Percentiles rank a stretch among this genome's conserved stretches.
phyloP scores from a whole-genome alignment of 2,797 vertebrate species.

The Pangasius macronema region DNA sequence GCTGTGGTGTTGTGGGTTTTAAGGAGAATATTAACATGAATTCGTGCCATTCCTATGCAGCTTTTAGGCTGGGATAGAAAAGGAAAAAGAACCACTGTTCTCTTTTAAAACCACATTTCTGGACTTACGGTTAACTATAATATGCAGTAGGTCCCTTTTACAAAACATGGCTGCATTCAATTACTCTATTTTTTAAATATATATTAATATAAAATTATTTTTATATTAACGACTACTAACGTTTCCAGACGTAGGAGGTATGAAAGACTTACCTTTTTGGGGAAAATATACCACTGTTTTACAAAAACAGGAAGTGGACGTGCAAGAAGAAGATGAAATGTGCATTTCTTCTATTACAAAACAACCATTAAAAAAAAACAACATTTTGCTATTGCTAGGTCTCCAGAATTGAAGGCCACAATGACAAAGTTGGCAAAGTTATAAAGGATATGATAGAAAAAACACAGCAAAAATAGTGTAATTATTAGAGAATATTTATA shows the following conservation, averaged over 20 bases:
- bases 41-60: conserved; percentile 7
- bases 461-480: not conserved
- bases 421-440: not conserved
- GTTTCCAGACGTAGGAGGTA: no score
- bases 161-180: not conserved
- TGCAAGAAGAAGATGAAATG: not conserved
- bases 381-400: not conserved
- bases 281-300: not conserved
- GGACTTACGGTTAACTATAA: not conserved
- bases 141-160: not conserved
- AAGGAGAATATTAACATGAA: conserved; percentile 28
- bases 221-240: no score
- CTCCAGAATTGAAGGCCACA: not conserved
- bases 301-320: not conserved
- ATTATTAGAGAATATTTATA: not conserved
- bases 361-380: not conserved
- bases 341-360: not conserved
- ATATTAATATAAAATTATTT: no score
- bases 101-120: not conserved
- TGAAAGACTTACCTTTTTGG: no score
- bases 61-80: not conserved
- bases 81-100: not conserved
- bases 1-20: not conserved
- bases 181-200: not conserved
- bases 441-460: not conserved